Evolutionary conservation across 2,797 vertebrate genomes (phyloP), one percentile per base, ranked within the genome.

Genomic region (Darevskia nairensis): DNA sequence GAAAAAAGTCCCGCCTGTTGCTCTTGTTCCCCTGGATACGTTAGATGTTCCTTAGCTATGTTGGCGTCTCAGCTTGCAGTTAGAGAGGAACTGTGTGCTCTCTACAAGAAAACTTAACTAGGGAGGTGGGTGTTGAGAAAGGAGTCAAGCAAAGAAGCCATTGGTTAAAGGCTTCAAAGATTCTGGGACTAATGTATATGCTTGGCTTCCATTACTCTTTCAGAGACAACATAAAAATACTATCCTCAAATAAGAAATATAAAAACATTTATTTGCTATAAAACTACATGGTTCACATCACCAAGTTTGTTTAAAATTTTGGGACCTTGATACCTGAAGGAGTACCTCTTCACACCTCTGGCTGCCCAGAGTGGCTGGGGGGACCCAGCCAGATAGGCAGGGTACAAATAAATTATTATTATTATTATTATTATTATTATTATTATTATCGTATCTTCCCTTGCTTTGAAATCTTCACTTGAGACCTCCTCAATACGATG

Each of bases 181-280:
- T 41, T 66, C 55, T 3, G 29, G 29, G 68, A 50, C 17, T 17
- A 46, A n/a, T 41, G 39, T 41, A 5, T 41, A 55, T 39, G 4
- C 21, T 80, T 39, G 35, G 61, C 32, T 32, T 32, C 15, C 4
- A 3, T 15, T 46, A 2, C 9, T 61, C 19, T 8, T 27, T 55
- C 41, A 66, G 13, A 10, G n/a, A 27, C n/a, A 39, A 27, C 29
- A 21, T 39, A 61, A 64, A 76, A 76, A 50, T 29, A 13, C 92
- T 85, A 80, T 72, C 84, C 83, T 35, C 1, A 68, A 29, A 78
- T 32, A 86, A 72, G 87, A 93, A 75, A 92, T 82, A 90, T 90
- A 93, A 89, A 81, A 82, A 90, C 83, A 90, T 88, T 5, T 9
- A 44, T 21, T 82, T 39, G 13, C 2, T 69, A n/a, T 46, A 46